These are phyloP conservation scores for Thalpophila matura DNA, from an alignment of 2,888 invertebrate species.

Conservation along the genomic window DNA sequence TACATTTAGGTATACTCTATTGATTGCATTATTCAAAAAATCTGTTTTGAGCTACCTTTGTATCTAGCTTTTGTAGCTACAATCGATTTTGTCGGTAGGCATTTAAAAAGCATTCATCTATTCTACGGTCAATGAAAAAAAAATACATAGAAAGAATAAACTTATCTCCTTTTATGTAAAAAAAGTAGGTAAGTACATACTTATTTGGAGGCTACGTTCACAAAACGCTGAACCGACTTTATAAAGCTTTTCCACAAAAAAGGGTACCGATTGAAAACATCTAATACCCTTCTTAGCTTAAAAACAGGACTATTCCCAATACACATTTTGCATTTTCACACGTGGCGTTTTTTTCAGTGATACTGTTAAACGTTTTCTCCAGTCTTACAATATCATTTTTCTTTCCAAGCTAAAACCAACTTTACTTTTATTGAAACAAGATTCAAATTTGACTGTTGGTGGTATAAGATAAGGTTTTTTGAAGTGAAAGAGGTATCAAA, in stretches of 20 bases:
- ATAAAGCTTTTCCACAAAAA: constrained; percentile 40
- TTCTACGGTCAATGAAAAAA: no score
- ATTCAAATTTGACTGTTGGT: constrained; percentile 9
- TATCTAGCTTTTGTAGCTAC: no score
- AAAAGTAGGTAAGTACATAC: no score
- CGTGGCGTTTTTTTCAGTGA: constrained; percentile 58
- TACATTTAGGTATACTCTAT: no score
- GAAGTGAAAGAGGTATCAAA: constrained; percentile 60
- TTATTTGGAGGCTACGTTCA: neutral
- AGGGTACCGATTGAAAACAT: constrained; percentile 48
- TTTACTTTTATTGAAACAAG: neutral
- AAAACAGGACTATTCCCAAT: constrained; percentile 56
- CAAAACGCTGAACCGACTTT: constrained; percentile 29
- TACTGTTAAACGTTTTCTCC: constrained; percentile 52
- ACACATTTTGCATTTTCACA: constrained; percentile 64
- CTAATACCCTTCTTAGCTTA: constrained; percentile 40
- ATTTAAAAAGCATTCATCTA: no score
- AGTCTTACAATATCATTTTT: constrained; percentile 32
- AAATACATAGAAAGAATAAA: neutral
- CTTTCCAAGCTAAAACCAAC: neutral
- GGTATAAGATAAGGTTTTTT: constrained; percentile 47
- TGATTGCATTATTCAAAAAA: no score
- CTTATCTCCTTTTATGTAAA: constrained; percentile 8
- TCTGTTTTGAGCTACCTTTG: no score
- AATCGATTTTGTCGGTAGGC: no score